Percentiles rank a stretch among this genome's conserved stretches.
These are phyloP conservation scores for Pristionchus pacificus DNA, from an alignment of 1,140 invertebrate species.

Conservation along the genomic window DNA sequence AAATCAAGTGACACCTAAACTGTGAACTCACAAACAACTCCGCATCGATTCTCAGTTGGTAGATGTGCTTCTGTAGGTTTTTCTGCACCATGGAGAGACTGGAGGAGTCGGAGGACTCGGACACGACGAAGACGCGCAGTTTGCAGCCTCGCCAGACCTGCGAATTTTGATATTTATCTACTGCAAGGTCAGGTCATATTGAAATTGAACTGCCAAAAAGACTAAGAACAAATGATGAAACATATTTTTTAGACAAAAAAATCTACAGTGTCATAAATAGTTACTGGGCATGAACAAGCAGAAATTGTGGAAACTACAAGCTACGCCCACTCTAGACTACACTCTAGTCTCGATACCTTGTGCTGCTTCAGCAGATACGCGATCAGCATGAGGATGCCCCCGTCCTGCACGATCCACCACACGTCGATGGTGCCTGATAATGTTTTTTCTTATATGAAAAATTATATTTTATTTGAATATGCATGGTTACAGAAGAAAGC, in stretches of 20 bases:
- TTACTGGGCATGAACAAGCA: too few relatives aligned
- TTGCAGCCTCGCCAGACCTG: constrained; percentile 91
- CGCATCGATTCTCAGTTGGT: constrained; percentile 55
- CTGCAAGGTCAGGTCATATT: too few relatives aligned
- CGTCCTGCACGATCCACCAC: constrained; percentile 79
- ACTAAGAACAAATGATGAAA: too few relatives aligned
- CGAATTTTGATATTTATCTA: too few relatives aligned
- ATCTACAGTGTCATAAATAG: too few relatives aligned
- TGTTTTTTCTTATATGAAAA: not conserved
- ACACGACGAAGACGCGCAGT: constrained; percentile 95
- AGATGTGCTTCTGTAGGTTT: constrained; percentile 56
- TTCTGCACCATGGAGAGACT: constrained; percentile 65
- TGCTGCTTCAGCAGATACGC: constrained; percentile 93
- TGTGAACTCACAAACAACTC: constrained; percentile 51
- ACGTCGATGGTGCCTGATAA: constrained; percentile 78
- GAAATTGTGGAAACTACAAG: constrained; percentile 11
- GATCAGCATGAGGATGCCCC: constrained; percentile 90
- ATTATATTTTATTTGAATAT: not conserved
- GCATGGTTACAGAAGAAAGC: too few relatives aligned
- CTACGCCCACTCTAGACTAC: not conserved
- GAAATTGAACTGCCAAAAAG: too few relatives aligned
- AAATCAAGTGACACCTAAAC: too few relatives aligned
- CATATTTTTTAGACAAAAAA: too few relatives aligned
- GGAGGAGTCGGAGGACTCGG: constrained; percentile 89
- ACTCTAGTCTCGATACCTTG: constrained; percentile 74